Base-by-base conservation (phyloP, 2,797 vertebrate genomes). In the Bufotes viridis region DNA sequence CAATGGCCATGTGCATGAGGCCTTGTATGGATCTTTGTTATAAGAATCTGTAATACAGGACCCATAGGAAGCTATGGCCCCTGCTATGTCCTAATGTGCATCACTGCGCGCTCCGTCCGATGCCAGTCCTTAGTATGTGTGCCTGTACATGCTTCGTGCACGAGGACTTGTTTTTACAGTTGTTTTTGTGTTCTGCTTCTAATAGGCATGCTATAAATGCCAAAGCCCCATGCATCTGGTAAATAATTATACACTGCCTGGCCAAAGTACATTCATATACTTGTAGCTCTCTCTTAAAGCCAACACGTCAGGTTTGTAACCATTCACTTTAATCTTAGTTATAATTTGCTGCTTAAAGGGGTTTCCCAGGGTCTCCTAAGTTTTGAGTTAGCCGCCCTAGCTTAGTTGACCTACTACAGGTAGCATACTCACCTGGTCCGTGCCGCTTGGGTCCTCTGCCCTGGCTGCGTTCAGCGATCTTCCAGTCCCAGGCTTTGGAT, bases 261-360 rank as follows among this genome's bases (percentile, higher is more conserved):
- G 55, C 12, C 78, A 82, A 87, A 87, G 85, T 80, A 34, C 69
- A 82, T 42, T 81, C n/a, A 26, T 58, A 79, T 60, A 42, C n/a
- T 55, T n/a, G 29, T 81, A 18, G 58, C 42, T 87, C 26, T 69
- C 29, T 26, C 29, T 67, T 67, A 67, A 14, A 4, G 0, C 29
- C 1, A 69, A 18, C 69, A 34, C 18, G 29, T 69, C 67, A 29
- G 67, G 26, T 69, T 65, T 69, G 0, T 7, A 72, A 18, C 69
- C 14, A 18, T 14, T 7, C 8, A 69, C 10, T 69, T 69, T 69
- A 12, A 26, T 14, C 65, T 69, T 0, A 3, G 24, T 26, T 29
- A 29, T 61, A 61, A 61, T 18, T 61, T 61, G 60, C 6, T 61
- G 60, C 60, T 20, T 42, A 42, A 42, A 42, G 42, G 42, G 42